phyloP scores from a whole-genome alignment of 2,113 vertebrate genomes.

The Columba livia region DNA sequence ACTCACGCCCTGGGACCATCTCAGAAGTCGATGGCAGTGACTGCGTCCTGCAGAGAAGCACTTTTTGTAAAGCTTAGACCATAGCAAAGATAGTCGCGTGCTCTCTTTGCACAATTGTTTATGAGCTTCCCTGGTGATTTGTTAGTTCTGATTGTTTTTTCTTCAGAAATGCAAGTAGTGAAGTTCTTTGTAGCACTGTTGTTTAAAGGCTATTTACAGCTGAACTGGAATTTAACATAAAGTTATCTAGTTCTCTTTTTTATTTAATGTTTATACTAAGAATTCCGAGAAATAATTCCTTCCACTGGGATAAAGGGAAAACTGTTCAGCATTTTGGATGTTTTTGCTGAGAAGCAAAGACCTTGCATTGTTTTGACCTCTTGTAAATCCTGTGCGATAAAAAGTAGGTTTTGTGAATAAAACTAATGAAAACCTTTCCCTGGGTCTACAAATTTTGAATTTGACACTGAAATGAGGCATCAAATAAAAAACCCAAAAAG shows the following conservation, averaged over 20 bases:
- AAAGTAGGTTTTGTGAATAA: background rate
- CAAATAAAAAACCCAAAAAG: background rate
- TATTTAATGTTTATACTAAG: conserved; percentile 13
- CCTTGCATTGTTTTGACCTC: conserved; percentile 9
- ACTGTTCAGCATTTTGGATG: background rate
- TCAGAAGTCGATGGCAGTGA: conserved; percentile 22
- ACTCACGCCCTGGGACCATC: conserved; percentile 5
- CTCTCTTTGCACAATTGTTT: conserved; percentile 7
- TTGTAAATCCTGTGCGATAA: background rate
- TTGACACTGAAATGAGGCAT: background rate
- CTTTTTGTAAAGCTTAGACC: conserved; percentile 47
- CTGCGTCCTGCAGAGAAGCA: conserved; percentile 46
- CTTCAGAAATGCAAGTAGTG: background rate
- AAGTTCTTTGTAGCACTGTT: background rate
- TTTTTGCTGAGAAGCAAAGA: conserved; percentile 19
- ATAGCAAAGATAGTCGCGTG: background rate
- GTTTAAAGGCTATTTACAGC: background rate
- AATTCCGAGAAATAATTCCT: conserved; percentile 7
- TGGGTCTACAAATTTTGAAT: background rate
- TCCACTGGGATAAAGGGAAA: conserved; percentile 24
- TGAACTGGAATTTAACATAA: conserved; percentile 18
- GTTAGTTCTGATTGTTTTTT: background rate
- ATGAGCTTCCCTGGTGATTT: background rate
- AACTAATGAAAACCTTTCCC: background rate
- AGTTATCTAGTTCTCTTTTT: conserved; percentile 2